A percentile compares a stretch with the other conserved stretches of the same genome.
Evolutionary conservation across 2,888 invertebrate species (phyloP).

Genomic region (Pyrgus malvae): DNA sequence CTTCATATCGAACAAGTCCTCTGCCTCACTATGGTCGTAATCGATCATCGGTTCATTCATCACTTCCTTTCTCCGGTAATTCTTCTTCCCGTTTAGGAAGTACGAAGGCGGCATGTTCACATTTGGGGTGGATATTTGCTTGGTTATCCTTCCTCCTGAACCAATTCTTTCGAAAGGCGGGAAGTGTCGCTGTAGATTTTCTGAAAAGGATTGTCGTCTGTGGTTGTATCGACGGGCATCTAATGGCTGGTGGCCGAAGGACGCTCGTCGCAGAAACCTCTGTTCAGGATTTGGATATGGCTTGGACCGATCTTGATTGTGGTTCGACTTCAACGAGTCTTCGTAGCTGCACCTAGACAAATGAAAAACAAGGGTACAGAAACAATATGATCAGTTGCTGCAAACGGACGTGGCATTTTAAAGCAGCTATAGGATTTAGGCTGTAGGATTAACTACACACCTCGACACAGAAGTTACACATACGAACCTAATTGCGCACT

Average conservation of each 20-base stretch:
- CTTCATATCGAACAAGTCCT: slow-evolving; percentile 70
- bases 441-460: too few relatives aligned
- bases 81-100: slow-evolving; percentile 61
- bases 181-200: slow-evolving; percentile 67
- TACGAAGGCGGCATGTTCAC: slow-evolving; percentile 61
- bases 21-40: slow-evolving; percentile 75
- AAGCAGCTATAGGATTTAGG: too few relatives aligned
- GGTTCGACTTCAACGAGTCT: slow-evolving; percentile 88
- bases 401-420: too few relatives aligned
- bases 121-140: slow-evolving; percentile 68
- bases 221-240: slow-evolving; percentile 57
- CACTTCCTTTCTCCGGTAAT: slow-evolving; percentile 60
- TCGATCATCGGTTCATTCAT: slow-evolving; percentile 71
- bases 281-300: slow-evolving; percentile 51
- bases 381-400: background rate
- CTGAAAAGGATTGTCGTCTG: slow-evolving; percentile 70
- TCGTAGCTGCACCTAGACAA: slow-evolving; percentile 88
- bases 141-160: slow-evolving; percentile 50
- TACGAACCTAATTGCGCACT: too few relatives aligned
- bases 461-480: too few relatives aligned
- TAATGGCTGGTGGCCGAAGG: slow-evolving; percentile 55
- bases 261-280: slow-evolving; percentile 62
- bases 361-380: background rate
- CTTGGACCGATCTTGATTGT: slow-evolving; percentile 61
- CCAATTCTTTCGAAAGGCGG: slow-evolving; percentile 60